Evolutionary conservation across 2,113 vertebrate species (phyloP).

Genomic region (Python bivittatus): DNA sequence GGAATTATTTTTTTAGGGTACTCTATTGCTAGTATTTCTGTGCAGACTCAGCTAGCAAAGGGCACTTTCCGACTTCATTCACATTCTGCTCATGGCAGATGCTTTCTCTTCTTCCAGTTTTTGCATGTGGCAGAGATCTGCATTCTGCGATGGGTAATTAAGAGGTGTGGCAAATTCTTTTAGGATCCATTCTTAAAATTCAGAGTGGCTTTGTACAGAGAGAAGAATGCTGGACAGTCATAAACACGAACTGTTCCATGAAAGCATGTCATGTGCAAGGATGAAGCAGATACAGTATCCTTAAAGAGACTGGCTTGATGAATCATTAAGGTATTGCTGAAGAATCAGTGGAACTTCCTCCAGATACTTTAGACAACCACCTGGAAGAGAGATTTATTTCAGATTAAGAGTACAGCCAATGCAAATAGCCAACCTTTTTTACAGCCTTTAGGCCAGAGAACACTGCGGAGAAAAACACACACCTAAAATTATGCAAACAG

Average conservation of each 20-base stretch:
- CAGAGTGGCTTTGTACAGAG: not conserved
- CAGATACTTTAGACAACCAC: not conserved
- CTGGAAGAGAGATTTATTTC: not conserved
- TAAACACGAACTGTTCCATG: not conserved
- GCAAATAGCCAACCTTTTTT: too few relatives aligned
- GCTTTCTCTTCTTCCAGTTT: not conserved
- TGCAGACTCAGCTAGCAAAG: not conserved
- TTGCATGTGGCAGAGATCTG: not conserved
- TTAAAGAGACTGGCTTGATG: not conserved
- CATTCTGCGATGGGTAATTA: conserved; percentile 3
- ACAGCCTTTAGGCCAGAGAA: too few relatives aligned
- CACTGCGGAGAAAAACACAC: not conserved
- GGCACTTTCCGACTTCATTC: not conserved
- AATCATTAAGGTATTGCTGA: not conserved
- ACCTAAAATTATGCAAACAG: too few relatives aligned
- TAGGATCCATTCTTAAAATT: not conserved
- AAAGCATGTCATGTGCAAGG: not conserved
- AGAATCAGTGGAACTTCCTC: not conserved
- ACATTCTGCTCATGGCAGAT: conserved; percentile 11
- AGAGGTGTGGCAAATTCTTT: not conserved
- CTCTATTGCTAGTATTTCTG: not conserved
- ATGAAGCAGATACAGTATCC: not conserved
- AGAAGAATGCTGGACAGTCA: not conserved
- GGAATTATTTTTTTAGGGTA: too few relatives aligned
- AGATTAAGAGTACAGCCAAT: not conserved